A percentile compares a stretch with the other conserved stretches of the same genome.
Conservation (phyloP, 2,888 invertebrate genomes). For the Ectemnius lituratus region DNA sequence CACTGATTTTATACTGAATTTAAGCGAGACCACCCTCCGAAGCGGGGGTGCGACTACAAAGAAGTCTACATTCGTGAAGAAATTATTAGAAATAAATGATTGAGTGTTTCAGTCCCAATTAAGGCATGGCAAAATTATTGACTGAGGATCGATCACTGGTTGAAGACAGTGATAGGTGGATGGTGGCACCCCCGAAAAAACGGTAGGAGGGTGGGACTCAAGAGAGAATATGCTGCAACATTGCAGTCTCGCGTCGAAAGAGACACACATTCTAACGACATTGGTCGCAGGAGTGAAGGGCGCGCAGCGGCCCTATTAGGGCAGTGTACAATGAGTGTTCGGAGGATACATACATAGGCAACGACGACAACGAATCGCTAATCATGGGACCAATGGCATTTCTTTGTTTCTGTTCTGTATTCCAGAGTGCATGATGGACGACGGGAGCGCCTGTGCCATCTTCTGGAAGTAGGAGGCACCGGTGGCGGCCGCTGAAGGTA, state of each 20-base stretch:
- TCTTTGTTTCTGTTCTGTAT: conserved; percentile 82
- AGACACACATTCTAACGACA: neutral
- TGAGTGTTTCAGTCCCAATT: too few species aligned
- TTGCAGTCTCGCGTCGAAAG: conserved; percentile 7
- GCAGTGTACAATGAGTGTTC: conserved; percentile 30
- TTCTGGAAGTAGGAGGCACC: conserved; percentile 82
- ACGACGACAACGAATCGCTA: conserved; percentile 59
- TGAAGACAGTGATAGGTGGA: too few species aligned
- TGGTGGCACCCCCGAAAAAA: neutral
- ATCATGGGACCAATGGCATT: conserved; percentile 78
- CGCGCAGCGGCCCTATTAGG: too few species aligned
- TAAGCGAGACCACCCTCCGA: too few species aligned
- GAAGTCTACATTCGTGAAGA: too few species aligned
- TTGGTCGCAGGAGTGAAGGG: too few species aligned
- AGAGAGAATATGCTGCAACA: conserved; percentile 65
- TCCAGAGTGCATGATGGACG: conserved; percentile 81
- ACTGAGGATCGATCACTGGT: neutral
- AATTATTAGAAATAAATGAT: too few species aligned
- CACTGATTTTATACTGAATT: too few species aligned
- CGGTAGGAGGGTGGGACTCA: conserved; percentile 10
- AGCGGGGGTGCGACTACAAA: too few species aligned
- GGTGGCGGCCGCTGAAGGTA: conserved; percentile 79
- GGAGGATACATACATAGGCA: conserved; percentile 55
- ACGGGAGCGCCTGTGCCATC: conserved; percentile 81
- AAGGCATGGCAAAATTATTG: neutral